Base-by-base conservation (phyloP, 37 sponge, comb jelly and placozoan genomes). In the Diacarnus erythraeanus region DNA sequence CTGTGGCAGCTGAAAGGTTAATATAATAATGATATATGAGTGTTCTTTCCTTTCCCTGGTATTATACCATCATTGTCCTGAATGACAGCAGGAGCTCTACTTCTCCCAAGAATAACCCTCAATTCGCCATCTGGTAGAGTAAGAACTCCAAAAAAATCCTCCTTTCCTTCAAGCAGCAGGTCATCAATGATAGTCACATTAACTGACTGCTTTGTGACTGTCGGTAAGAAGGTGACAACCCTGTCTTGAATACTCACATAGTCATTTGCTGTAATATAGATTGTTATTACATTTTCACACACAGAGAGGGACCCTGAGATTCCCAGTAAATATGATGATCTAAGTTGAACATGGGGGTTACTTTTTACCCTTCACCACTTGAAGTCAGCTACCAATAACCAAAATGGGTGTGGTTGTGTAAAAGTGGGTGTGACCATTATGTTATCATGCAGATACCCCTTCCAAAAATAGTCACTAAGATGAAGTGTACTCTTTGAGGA, bases 61-160 rank as follows among this genome's bases (percentile, higher is more conserved):
- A n/a, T n/a, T n/a, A 43, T 31, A 64, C 60, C 29, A 64, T 78
- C 67, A 64, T 86, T 71, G 56, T 74, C 75, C 25, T 43, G 44
- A 21, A 86, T 86, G 25, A 59, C 72, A 4, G 73, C 40, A 56
- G 29, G 26, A 29, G 57, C 57, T 22, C 41, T 59, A 26, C 47
- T 37, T 22, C n/a, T 23, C 64, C 80, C 86, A 17, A 57, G 42
- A 22, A 4, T 65, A 6, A 80, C 76, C 15, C 69, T 27, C 23
- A 9, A 0, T 26, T 59, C 23, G 20, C 42, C 58, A 18, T 43
- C 12, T n/a, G 54, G 69, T 0, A 66, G 39, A 23, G 33, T 56
- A 35, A 84, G 27, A 22, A 34, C 69, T 17, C 31, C 77, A 27
- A 47, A 37, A 69, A 84, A 77, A 21, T 18, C 1, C 42, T 84